phyloP scores from a whole-genome alignment of 1,140 invertebrate species.

The Bombus confusus region DNA sequence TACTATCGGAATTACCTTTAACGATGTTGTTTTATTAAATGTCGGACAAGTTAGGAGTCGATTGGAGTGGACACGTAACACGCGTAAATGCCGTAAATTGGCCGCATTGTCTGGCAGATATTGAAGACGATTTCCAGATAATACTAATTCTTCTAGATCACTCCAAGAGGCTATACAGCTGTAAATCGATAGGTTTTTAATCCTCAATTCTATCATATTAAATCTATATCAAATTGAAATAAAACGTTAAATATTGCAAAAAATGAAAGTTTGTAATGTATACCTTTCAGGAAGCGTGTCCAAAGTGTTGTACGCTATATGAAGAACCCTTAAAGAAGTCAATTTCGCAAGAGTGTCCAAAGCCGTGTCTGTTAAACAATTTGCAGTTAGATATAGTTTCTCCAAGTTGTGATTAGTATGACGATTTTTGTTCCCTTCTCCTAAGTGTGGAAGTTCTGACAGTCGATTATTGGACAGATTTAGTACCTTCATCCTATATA shows the following conservation, averaged over 20 bases:
- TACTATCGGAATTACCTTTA: constrained; percentile 83
- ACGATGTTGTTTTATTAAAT: constrained; percentile 87
- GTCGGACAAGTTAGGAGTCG: constrained; percentile 88
- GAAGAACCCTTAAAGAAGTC: constrained; percentile 86
- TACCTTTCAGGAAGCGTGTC: constrained; percentile 88
- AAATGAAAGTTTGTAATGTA: background rate
- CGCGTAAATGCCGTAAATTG: constrained; percentile 87
- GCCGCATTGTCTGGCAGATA: constrained; percentile 90
- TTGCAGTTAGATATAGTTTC: constrained; percentile 89
- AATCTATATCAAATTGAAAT: background rate
- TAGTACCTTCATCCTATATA: constrained; percentile 85
- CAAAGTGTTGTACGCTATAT: constrained; percentile 91
- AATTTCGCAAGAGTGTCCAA: constrained; percentile 87
- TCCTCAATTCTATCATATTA: background rate
- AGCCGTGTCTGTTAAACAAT: constrained; percentile 89
- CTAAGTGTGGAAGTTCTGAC: constrained; percentile 85
- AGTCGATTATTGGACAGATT: constrained; percentile 91
- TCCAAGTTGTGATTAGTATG: constrained; percentile 83
- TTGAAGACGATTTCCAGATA: constrained; percentile 91
- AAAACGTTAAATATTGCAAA: background rate
- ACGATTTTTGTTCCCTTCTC: constrained; percentile 78
- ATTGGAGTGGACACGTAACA: constrained; percentile 92
- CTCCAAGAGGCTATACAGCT: constrained; percentile 89
- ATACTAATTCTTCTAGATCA: constrained; percentile 90
- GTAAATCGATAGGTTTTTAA: background rate